These are phyloP conservation scores for Notarius lentiginosus DNA, from an alignment of 2,113 vertebrate genomes.

Conservation along the genomic window DNA sequence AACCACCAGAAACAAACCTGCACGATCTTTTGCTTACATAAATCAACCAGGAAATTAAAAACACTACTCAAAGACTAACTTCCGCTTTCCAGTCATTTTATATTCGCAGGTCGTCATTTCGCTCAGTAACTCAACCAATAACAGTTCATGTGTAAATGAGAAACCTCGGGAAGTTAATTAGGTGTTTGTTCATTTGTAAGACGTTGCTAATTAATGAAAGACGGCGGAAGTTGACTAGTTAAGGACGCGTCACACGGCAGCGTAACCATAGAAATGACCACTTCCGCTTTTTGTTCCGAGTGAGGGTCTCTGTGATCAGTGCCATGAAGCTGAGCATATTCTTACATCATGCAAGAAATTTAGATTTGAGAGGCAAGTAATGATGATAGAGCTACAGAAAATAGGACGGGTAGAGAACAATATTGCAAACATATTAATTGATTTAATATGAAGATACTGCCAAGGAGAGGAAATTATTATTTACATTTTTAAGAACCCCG, in stretches of 20 bases:
- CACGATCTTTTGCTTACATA: fast-evolving
- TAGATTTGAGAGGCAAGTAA: too few relatives aligned
- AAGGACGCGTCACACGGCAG: neutral
- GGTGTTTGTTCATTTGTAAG: neutral
- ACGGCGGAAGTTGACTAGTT: neutral
- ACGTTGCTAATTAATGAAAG: slow-evolving; percentile 14
- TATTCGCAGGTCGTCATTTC: neutral
- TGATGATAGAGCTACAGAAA: too few relatives aligned
- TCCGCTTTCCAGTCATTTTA: neutral
- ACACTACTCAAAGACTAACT: neutral
- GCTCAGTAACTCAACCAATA: neutral
- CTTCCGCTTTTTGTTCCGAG: neutral
- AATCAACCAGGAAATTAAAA: neutral
- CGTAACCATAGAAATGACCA: slow-evolving; percentile 23
- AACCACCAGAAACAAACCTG: slow-evolving; percentile 16
- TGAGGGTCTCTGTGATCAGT: neutral
- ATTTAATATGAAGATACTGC: too few relatives aligned
- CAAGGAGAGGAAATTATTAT: too few relatives aligned
- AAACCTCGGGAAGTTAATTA: neutral
- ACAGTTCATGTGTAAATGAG: neutral
- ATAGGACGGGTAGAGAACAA: too few relatives aligned
- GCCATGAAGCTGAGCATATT: too few relatives aligned
- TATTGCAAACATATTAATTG: too few relatives aligned
- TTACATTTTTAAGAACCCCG: too few relatives aligned
- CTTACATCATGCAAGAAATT: too few relatives aligned